These are phyloP conservation scores for Eustalomyia histrio DNA, from an alignment of 2,888 invertebrate species.

Conservation along the genomic window DNA sequence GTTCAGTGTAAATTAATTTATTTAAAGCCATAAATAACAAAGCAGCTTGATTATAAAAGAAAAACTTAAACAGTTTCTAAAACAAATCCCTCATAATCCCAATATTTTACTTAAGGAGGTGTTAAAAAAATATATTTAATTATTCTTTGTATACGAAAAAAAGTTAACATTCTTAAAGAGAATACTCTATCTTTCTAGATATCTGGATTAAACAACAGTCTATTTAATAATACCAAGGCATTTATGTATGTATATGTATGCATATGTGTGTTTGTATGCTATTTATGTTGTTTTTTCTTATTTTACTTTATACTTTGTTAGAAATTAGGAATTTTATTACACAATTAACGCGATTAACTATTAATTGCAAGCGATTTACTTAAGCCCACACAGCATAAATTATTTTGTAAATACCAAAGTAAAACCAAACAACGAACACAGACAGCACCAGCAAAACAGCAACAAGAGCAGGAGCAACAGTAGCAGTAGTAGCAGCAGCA, in stretches of 20 bases:
- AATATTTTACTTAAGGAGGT: too few relatives aligned
- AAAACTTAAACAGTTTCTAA: too few relatives aligned
- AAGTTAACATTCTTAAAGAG: too few relatives aligned
- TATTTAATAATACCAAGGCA: not conserved
- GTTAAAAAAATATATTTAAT: too few relatives aligned
- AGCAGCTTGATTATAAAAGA: too few relatives aligned
- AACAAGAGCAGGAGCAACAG: not conserved
- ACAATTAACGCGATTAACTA: constrained; percentile 64
- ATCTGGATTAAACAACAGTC: too few relatives aligned
- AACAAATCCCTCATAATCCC: too few relatives aligned
- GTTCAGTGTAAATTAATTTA: too few relatives aligned
- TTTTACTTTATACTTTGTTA: constrained; percentile 14
- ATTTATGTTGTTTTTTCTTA: not conserved
- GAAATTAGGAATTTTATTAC: constrained; percentile 53
- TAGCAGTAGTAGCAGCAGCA: not conserved
- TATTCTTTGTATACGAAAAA: too few relatives aligned
- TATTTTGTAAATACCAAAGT: constrained; percentile 29
- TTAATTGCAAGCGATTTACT: constrained; percentile 61
- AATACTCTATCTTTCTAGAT: too few relatives aligned
- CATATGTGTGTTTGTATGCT: not conserved
- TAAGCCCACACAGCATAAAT: constrained; percentile 51
- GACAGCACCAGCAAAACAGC: not conserved
- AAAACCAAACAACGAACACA: not conserved
- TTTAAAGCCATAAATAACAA: too few relatives aligned
- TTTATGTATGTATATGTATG: not conserved